Base-by-base conservation (phyloP, 2,888 invertebrate genomes). In the Drosophila emarginata region DNA sequence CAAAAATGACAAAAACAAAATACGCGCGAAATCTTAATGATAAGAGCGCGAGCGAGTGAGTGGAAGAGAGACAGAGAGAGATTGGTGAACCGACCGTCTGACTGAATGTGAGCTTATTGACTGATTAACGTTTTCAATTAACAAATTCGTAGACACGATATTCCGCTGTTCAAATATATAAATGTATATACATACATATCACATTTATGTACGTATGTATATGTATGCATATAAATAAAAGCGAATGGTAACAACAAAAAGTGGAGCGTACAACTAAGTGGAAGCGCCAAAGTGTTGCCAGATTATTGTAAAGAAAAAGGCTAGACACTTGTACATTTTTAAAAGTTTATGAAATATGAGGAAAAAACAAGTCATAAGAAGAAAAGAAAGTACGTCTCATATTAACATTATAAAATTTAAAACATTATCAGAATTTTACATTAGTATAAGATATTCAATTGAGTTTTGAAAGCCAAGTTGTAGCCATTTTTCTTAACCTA, bases 101-200 rank as follows among this genome's bases (percentile, higher is more conserved):
- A 18, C 45, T 18, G 59, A 28, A 28, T 15, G 59, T 28, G 40
- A 32, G 60, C 59, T 63, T 59, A 62, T 66, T 65, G 69, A 73
- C 77, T 80, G 83, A 86, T 83, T 83, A 84, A 72, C 81, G 77
- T 76, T 61, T 74, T 74, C 72, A 84, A 84, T 86, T 79, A 75
- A 71, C 79, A 70, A 69, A 76, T 71, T 65, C 64, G 64, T 53
- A 52, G 68, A 39, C 40, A 69, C 59, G 79, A 57, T 45, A 45
- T 45, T 45, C 11, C 18, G 9, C 21, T 45, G 45, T 21, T 45
- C 21, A 11, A 45, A 21, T 23, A 32, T 14, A 57, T 39, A 15
- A 63, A 65, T 59, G 61, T 75, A 18, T 57, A 21, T 74, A 71
- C 73, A 80, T 78, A 84, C 86, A 86, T 86, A 84, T 12, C 45